Evolutionary conservation across 53 echinoderm and acorn worm genomes (phyloP), one percentile per base, ranked within the genome.

Genomic region (Temnopleurus reevesii): DNA sequence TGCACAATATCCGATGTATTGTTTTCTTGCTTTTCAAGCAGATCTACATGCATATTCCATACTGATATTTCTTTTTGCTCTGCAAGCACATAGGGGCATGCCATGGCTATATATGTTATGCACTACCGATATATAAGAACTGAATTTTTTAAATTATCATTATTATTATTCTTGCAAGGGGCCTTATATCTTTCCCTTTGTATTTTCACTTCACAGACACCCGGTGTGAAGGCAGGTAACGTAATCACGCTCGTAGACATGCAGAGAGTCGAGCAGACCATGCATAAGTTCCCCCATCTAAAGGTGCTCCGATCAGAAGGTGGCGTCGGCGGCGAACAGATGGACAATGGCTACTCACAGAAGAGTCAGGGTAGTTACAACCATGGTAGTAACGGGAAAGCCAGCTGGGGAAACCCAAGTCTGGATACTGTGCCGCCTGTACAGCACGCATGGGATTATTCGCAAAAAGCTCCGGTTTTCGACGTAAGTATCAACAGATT

Each of bases 241-340:
- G 71, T 87, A 3, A 87, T 87, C 53, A 87, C 88, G 6, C 71
- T 87, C 7, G 71, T 66, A 0, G 88, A 87, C 88, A 87, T 87
- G 88, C 88, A 87, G 53, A 29, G 65, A 19, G 25, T 87, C 19
- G 88, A 65, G 17, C 71, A 87, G 53, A 87, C 88, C 27, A 46
- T 87, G 71, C 46, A 46, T 27, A 87, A 71, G 46, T 87, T 64
- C 71, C 88, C 88, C 6, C 71, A 87, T 33, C 71, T 87, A 1
- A 85, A 45, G 60, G 45, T 26, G 19, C 85, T 85, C 43, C 8
- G 61, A n/a, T 23, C 60, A 1, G 85, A 85, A 1, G 35, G 35
- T 31, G 71, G 71, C 7, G 60, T 4, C 4, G 53, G 54, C 9
- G 83, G 36, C 25, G 79, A 49, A 13, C 15, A 49, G 28, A 87